These are phyloP conservation scores for Troglohyphantes excavatus DNA, from an alignment of 2,888 invertebrate species.

Conservation along the genomic window DNA sequence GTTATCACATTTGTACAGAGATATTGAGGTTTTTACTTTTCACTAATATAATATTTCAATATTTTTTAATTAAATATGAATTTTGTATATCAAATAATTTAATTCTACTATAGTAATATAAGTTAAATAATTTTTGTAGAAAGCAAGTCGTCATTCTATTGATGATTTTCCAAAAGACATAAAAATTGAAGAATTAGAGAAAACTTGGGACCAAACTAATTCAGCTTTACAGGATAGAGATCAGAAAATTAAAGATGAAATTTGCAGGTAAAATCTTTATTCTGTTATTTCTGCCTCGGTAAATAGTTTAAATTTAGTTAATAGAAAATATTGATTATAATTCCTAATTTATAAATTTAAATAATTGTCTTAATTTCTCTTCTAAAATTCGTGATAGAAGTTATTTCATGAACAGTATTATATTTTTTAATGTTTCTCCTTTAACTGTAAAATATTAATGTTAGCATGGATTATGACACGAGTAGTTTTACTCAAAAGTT, in stretches of 20 bases:
- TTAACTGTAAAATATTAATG: too few relatives aligned
- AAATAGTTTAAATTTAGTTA: too few relatives aligned
- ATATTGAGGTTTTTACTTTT: slow-evolving; percentile 81
- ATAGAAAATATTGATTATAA: too few relatives aligned
- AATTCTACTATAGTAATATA: background rate
- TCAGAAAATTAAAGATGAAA: slow-evolving; percentile 93
- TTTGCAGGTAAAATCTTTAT: slow-evolving; percentile 84
- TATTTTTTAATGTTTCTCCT: too few relatives aligned
- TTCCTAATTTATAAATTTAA: too few relatives aligned
- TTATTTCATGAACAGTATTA: too few relatives aligned
- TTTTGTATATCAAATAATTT: background rate
- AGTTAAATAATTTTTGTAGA: slow-evolving; percentile 34
- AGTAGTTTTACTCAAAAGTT: too few relatives aligned
- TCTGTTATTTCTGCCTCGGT: too few relatives aligned
- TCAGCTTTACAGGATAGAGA: slow-evolving; percentile 95
- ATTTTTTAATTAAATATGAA: background rate
- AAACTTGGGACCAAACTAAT: slow-evolving; percentile 93
- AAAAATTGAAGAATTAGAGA: slow-evolving; percentile 86
- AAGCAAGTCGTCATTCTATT: slow-evolving; percentile 77
- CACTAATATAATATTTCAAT: background rate
- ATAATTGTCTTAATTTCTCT: too few relatives aligned
- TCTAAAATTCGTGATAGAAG: too few relatives aligned
- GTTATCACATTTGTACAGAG: slow-evolving; percentile 90
- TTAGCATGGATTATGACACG: too few relatives aligned
- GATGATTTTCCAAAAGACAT: slow-evolving; percentile 80